phyloP scores from a whole-genome alignment of 2,113 vertebrate genomes.

The Mustela nigripes region DNA sequence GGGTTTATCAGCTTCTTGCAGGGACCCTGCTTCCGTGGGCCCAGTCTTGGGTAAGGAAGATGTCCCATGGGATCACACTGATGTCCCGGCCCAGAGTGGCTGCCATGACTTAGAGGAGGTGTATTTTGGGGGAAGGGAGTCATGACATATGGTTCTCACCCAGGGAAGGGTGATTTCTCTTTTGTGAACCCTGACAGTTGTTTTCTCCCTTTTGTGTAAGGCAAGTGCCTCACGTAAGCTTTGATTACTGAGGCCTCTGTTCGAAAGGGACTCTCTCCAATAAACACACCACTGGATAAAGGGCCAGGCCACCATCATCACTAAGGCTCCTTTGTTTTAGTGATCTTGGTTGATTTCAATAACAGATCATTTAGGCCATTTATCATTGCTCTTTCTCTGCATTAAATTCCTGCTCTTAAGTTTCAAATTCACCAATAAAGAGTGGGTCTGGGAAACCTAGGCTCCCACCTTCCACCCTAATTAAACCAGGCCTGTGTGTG shows the following conservation, averaged over 20 bases:
- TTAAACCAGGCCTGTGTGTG: neutral
- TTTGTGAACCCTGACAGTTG: neutral
- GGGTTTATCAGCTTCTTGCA: constrained; percentile 9
- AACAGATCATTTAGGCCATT: neutral
- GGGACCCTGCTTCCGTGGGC: neutral
- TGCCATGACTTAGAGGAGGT: constrained; percentile 81
- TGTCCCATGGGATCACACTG: neutral
- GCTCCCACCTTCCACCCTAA: neutral
- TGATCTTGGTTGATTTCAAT: neutral
- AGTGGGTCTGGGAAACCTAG: neutral
- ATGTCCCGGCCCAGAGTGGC: neutral
- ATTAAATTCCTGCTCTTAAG: neutral
- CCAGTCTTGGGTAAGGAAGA: neutral
- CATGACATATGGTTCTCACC: neutral
- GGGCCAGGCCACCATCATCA: neutral
- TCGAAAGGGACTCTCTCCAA: neutral
- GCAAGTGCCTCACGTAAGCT: neutral
- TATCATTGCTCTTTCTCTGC: neutral
- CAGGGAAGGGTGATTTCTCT: neutral
- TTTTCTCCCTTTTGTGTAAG: neutral
- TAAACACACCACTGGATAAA: neutral
- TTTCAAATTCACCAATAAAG: neutral
- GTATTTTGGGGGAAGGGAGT: neutral
- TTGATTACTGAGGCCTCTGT: neutral
- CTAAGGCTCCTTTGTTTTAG: neutral